A percentile compares a stretch with the other conserved stretches of the same genome.
Conservation (phyloP, 2,888 invertebrate species). For the Napeogenes inachia region DNA sequence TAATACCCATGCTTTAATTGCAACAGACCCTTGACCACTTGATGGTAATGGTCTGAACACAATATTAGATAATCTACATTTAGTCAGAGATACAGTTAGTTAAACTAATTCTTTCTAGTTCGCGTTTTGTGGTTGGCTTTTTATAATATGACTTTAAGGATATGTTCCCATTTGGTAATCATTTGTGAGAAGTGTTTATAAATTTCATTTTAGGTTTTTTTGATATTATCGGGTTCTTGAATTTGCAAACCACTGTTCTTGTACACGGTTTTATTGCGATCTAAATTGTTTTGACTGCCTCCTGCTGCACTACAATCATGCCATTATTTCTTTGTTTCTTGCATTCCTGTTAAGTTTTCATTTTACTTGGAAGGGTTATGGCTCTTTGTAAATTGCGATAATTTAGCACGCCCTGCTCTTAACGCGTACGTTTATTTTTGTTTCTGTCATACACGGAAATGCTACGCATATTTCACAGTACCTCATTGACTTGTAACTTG, state of each 20-base stretch:
- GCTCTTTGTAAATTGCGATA: constrained; percentile 47
- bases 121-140: too few species aligned
- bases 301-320: constrained; percentile 46
- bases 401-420: constrained; percentile 39
- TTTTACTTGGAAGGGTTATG: constrained; percentile 45
- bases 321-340: constrained; percentile 53
- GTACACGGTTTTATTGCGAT: constrained; percentile 10
- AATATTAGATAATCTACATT: constrained; percentile 6
- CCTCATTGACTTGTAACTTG: constrained; percentile 2
- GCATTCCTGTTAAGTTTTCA: constrained; percentile 45
- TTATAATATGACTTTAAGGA: too few species aligned
- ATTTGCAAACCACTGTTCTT: too few species aligned
- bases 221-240: too few species aligned
- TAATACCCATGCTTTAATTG: constrained; percentile 35
- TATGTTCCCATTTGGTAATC: too few species aligned
- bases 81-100: not conserved
- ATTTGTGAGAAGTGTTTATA: too few species aligned
- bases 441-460: constrained; percentile 24
- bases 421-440: constrained; percentile 36
- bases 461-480: constrained; percentile 5
- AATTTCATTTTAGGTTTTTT: too few species aligned
- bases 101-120: not conserved
- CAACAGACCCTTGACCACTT: constrained; percentile 21
- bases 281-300: constrained; percentile 32
- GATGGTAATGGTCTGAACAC: constrained; percentile 18